phyloP scores from a whole-genome alignment of 2,113 vertebrate genomes.

The Platysternon megacephalum region DNA sequence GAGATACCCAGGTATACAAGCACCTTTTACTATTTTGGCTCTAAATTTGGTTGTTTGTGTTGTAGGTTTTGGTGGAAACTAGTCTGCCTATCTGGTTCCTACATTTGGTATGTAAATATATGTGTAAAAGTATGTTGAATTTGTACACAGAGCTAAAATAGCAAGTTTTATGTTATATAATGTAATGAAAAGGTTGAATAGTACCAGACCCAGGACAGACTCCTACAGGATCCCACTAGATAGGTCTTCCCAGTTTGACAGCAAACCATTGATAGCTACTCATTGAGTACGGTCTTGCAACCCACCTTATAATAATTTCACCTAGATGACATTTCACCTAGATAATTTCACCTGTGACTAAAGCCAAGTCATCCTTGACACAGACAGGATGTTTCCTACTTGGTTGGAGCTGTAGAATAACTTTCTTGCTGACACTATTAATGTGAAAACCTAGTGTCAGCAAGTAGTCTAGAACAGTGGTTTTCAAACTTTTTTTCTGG shows the following conservation, averaged over 20 bases:
- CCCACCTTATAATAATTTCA: neutral
- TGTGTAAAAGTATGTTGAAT: neutral
- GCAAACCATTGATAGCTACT: neutral
- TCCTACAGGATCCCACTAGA: neutral
- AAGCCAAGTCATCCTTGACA: neutral
- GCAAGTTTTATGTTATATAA: neutral
- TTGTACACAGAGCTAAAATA: neutral
- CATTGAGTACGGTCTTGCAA: neutral
- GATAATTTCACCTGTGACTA: no score
- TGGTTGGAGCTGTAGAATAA: neutral
- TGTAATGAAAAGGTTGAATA: neutral
- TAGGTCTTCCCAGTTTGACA: neutral
- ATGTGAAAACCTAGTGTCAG: neutral
- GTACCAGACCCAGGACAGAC: neutral
- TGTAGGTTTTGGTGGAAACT: neutral
- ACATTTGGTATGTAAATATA: neutral
- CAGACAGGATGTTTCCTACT: neutral
- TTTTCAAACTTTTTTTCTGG: no score
- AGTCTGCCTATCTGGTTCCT: neutral
- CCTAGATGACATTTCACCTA: neutral
- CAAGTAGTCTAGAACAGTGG: neutral
- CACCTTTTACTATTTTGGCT: neutral
- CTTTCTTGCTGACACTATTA: neutral
- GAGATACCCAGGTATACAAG: neutral
- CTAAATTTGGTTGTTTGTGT: neutral